A percentile compares a stretch with the other conserved stretches of the same genome.
Evolutionary conservation across 2,113 vertebrate species (phyloP).

Genomic region (Smithornis capensis): DNA sequence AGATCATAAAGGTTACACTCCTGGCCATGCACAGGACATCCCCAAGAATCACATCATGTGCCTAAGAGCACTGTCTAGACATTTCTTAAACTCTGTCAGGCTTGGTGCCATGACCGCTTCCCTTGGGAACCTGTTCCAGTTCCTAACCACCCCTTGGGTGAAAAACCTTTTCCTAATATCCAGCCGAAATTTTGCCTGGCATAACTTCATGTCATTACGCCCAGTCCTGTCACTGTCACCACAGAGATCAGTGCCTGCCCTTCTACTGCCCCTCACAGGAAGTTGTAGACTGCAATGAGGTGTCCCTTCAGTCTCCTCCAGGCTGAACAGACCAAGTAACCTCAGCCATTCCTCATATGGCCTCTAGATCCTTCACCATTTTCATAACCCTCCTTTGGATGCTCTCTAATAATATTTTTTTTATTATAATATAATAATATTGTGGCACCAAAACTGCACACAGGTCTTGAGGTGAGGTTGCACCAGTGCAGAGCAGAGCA

Average conservation of each 20-base stretch:
- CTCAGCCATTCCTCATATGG: fast-evolving
- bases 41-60: background rate
- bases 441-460: fast-evolving
- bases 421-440: no score
- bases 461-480: fast-evolving
- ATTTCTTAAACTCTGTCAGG: background rate
- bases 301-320: background rate
- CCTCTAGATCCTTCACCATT: background rate
- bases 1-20: background rate
- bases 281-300: background rate
- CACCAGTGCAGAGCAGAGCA: background rate
- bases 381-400: fast-evolving
- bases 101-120: background rate
- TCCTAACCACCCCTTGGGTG: background rate
- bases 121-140: background rate
- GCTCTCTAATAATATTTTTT: fast-evolving
- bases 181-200: background rate
- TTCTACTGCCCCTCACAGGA: fast-evolving
- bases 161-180: background rate
- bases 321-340: background rate
- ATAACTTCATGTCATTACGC: background rate
- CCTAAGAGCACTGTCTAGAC: background rate
- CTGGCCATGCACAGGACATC: background rate
- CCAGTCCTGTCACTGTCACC: fast-evolving
- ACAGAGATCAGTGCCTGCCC: background rate